Evolutionary conservation across 2,888 invertebrate species (phyloP).

Genomic region (Tenthredo livida): DNA sequence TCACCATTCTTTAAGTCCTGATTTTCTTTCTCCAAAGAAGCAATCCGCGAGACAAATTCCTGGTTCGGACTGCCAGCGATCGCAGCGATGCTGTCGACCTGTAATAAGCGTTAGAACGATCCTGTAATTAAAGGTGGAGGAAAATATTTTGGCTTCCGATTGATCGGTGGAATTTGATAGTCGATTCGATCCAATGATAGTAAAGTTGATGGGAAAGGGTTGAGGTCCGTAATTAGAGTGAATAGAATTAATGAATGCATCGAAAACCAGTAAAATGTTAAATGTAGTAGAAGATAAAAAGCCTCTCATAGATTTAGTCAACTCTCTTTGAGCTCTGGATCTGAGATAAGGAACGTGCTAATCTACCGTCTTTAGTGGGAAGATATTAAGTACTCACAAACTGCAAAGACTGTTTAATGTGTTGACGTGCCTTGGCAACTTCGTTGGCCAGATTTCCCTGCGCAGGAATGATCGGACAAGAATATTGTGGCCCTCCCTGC

Average conservation of each 20-base stretch:
- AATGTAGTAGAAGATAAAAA: neutral
- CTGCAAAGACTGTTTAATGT: conserved; percentile 83
- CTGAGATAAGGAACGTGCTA: neutral
- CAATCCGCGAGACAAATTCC: conserved; percentile 81
- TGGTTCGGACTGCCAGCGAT: conserved; percentile 81
- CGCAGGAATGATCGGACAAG: conserved; percentile 68
- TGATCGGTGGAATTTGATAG: neutral
- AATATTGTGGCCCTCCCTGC: conserved; percentile 72
- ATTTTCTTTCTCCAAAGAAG: conserved; percentile 82
- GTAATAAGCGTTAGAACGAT: conserved; percentile 66
- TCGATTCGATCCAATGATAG: neutral
- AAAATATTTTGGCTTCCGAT: neutral
- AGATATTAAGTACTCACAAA: conserved; percentile 78
- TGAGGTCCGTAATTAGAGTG: neutral
- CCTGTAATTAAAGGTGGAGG: conserved; percentile 10
- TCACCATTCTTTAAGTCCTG: conserved; percentile 77
- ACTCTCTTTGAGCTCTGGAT: neutral
- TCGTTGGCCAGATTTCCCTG: conserved; percentile 85
- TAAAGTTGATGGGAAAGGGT: conserved; percentile 29
- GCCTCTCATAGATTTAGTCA: neutral
- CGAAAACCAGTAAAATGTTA: neutral
- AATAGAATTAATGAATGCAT: conserved; percentile 8
- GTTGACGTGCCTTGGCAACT: conserved; percentile 92
- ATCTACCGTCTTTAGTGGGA: conserved; percentile 53
- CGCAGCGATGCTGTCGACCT: conserved; percentile 85